Percentiles rank a stretch among this genome's conserved stretches.
Conservation (phyloP, 1,140 invertebrate species). For the Brachionus plicatilis region DNA sequence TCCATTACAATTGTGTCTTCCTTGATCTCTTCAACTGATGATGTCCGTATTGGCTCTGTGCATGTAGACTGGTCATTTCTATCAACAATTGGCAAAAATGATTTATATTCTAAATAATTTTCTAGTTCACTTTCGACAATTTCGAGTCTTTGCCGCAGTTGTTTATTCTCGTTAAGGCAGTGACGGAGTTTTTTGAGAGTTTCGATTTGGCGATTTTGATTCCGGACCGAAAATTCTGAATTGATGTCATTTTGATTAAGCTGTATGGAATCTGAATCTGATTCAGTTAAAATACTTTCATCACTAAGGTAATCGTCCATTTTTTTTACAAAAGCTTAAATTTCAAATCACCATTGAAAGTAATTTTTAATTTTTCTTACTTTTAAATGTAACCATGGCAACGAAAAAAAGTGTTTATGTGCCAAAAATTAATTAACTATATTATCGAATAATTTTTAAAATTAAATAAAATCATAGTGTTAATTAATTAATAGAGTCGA, state of each 20-base stretch:
- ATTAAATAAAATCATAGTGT: no score
- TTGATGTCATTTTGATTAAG: not conserved
- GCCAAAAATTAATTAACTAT: not conserved
- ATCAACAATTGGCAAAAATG: constrained; percentile 6
- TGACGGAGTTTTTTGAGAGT: not conserved
- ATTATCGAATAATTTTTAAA: not conserved
- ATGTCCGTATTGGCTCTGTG: not conserved
- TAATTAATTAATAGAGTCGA: not conserved
- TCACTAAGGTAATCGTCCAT: not conserved
- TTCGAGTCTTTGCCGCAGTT: not conserved
- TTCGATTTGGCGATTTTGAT: constrained; percentile 14
- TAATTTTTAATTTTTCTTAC: not conserved
- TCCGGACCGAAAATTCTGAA: not conserved
- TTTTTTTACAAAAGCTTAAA: not conserved
- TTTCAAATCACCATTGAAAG: not conserved
- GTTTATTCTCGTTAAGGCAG: not conserved
- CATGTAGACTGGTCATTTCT: not conserved
- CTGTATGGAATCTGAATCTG: not conserved
- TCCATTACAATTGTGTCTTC: not conserved
- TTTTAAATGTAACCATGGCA: not conserved
- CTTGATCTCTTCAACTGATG: not conserved
- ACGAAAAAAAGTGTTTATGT: not conserved
- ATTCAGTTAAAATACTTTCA: not conserved
- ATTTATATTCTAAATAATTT: not conserved
- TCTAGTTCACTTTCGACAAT: not conserved